Evolutionary conservation across 2,888 invertebrate genomes (phyloP), one percentile per base, ranked within the genome.

Genomic region (Lasioglossum figueresi): DNA sequence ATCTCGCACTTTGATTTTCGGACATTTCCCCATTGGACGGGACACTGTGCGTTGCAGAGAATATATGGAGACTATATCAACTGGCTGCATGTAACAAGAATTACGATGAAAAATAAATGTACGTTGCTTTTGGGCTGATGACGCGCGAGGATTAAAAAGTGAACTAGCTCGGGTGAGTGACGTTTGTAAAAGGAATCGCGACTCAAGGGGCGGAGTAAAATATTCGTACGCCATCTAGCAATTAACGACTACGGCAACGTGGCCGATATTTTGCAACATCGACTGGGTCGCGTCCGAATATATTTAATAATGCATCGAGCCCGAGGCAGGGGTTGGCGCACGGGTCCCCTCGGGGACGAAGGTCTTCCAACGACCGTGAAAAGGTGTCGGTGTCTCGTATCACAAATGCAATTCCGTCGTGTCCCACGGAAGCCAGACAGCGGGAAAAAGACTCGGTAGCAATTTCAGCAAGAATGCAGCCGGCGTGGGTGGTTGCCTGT

Each of bases 261-360:
- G 45, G 56, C 66, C 74, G 45, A 80, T 59, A 56, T 37, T 71
- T 56, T 37, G 75, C 16, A 19, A 27, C 45, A 59, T 59, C 75
- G 59, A 70, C 40, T 43, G 45, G 72, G 71, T 43, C n/a, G 52
- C 37, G 75, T 76, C 59, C 71, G 68, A 78, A 72, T 82, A 83
- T 86, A 56, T 56, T 89, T 86, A 90, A 90, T 90, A 90, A 90
- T 87, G 86, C 76, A 90, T 59, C 81, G 71, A 74, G 76, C 73
- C 68, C 80, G 31, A 66, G 75, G 48, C 23, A 23, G 48, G 23
- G 45, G 16, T 45, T 45, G 45, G 73, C 74, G 80, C 63, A 27
- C 72, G 45, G 70, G 79, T 75, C 83, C 81, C 88, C 80, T 79
- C 76, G 59, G 89, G 70, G 79, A 84, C 76, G 79, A 80, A 84